phyloP scores from a whole-genome alignment of 2,888 invertebrate species.

The Mimachlamys varia region DNA sequence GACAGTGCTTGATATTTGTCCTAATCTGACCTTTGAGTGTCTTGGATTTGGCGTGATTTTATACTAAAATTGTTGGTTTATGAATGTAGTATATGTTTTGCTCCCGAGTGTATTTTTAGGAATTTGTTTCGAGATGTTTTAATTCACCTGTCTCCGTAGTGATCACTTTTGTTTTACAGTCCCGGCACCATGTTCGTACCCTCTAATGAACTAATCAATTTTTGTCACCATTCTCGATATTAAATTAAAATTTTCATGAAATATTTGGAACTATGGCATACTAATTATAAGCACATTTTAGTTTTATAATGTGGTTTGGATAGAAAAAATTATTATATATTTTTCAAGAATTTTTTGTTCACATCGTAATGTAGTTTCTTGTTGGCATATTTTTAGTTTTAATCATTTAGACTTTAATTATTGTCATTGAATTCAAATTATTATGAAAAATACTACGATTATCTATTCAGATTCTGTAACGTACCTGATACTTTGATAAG shows the following conservation, averaged over 20 bases:
- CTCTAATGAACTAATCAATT: neutral
- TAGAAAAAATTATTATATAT: neutral
- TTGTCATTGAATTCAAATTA: slow-evolving; percentile 1
- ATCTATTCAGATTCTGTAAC: no score
- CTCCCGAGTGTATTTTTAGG: neutral
- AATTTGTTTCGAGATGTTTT: neutral
- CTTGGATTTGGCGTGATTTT: slow-evolving; percentile 39
- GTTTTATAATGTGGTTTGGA: neutral
- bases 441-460: neutral
- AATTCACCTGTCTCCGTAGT: neutral
- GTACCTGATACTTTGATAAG: no score
- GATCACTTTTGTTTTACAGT: neutral
- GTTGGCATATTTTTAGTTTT: neutral
- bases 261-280: neutral
- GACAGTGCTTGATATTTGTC: neutral
- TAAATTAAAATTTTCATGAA: neutral
- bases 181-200: slow-evolving; percentile 3
- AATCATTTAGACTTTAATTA: neutral
- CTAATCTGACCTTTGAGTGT: slow-evolving; percentile 9
- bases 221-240: neutral
- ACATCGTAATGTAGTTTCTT: neutral
- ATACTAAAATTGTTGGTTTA: slow-evolving; percentile 29
- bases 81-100: slow-evolving; percentile 21
- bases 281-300: neutral
- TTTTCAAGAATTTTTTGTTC: neutral